Conservation (phyloP, 2,797 vertebrate species). For the Novumbra hubbsi region DNA sequence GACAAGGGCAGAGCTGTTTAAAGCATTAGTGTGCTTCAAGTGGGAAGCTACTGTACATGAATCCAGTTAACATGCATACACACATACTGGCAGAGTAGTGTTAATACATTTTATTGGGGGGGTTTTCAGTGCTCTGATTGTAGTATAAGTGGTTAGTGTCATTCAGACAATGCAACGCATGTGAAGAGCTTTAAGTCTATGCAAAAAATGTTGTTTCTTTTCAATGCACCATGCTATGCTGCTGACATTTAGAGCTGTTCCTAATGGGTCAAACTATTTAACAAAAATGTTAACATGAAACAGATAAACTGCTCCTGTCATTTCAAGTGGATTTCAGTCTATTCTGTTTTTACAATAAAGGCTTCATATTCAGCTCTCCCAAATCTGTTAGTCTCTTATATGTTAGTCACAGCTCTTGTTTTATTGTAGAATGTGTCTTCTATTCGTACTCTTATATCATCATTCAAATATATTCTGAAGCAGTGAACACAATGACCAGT, state of each 20-base stretch:
- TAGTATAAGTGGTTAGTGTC: conserved; percentile 39
- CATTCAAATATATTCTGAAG: too few relatives aligned
- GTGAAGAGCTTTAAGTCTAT: conserved; percentile 28
- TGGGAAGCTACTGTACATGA: conserved; percentile 8
- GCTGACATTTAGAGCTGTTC: conserved; percentile 24
- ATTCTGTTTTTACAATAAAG: conserved; percentile 55
- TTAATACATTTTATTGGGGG: conserved; percentile 42
- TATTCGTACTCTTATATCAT: background rate
- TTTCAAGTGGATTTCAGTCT: background rate
- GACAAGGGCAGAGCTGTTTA: conserved; percentile 23
- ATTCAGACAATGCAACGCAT: conserved; percentile 36
- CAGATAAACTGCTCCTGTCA: background rate
- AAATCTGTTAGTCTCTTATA: too few relatives aligned
- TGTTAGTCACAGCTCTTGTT: too few relatives aligned
- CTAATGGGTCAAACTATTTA: too few relatives aligned
- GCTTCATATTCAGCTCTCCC: conserved; percentile 33
- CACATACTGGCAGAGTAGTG: conserved; percentile 29
- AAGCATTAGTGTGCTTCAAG: conserved; percentile 12
- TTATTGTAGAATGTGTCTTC: conserved; percentile 12
- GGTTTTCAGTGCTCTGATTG: conserved; percentile 34
- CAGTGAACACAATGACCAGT: too few relatives aligned
- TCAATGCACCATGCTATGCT: conserved; percentile 14
- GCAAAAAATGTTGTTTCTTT: conserved; percentile 37
- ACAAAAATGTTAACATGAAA: too few relatives aligned
- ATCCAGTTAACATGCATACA: conserved; percentile 9